A percentile compares a stretch with the other conserved stretches of the same genome.
Evolutionary conservation across 2,888 invertebrate genomes (phyloP).

Genomic region (Smittia sp.): DNA sequence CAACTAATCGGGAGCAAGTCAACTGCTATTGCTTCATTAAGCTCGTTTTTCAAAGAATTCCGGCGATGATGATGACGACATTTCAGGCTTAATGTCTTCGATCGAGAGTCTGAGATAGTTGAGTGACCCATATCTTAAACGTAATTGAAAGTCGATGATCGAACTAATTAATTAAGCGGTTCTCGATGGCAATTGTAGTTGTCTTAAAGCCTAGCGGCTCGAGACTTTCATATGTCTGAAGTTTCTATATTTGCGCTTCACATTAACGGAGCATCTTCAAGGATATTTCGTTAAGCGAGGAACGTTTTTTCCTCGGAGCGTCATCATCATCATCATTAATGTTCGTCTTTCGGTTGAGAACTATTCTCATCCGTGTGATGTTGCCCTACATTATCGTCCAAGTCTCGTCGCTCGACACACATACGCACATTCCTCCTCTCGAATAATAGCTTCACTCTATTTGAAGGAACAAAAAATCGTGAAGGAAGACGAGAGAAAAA

Average conservation of each 20-base stretch:
- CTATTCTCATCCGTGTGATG: constrained; percentile 21
- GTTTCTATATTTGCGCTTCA: neutral
- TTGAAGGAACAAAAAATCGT: neutral
- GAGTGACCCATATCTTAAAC: neutral
- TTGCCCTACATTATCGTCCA: constrained; percentile 36
- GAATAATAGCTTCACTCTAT: constrained; percentile 2
- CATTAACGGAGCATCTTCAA: neutral
- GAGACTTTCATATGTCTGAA: neutral
- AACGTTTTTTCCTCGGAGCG: constrained; percentile 21
- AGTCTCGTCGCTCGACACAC: constrained; percentile 10
- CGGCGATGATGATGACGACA: neutral
- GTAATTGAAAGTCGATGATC: neutral
- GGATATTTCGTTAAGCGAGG: neutral
- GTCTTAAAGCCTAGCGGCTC: neutral
- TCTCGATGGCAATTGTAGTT: neutral
- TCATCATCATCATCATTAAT: constrained; percentile 40
- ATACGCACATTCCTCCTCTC: neutral
- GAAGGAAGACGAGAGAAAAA: constrained; percentile 32
- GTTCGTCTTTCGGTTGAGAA: constrained; percentile 34
- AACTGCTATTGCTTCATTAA: constrained; percentile 37
- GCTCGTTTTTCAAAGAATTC: constrained; percentile 14
- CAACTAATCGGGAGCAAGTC: neutral
- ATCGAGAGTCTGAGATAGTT: neutral
- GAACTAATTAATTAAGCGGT: constrained; percentile 35
- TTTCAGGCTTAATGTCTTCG: neutral